Conservation (phyloP, 1,140 invertebrate species). For the Gyrodactylus salaris region DNA sequence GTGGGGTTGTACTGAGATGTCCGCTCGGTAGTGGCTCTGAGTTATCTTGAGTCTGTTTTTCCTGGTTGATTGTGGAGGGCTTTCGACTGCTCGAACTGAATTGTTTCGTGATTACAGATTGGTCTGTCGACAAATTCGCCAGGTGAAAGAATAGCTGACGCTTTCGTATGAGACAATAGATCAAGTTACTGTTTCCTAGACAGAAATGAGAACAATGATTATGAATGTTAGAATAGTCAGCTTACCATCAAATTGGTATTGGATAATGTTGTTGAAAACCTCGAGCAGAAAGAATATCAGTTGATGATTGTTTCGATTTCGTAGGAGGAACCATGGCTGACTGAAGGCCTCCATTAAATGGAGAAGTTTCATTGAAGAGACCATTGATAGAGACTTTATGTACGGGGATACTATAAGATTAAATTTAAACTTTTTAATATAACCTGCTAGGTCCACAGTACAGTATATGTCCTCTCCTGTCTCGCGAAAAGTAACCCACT, state of each 20-base stretch:
- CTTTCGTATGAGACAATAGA: slow-evolving; percentile 93
- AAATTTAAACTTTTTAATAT: too few relatives aligned
- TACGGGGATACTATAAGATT: slow-evolving; percentile 98
- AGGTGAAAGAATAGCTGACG: slow-evolving; percentile 77
- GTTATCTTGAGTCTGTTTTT: too few relatives aligned
- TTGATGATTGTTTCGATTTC: slow-evolving; percentile 74
- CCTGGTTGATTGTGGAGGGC: too few relatives aligned
- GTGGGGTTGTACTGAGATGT: too few relatives aligned
- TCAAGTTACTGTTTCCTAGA: slow-evolving; percentile 64
- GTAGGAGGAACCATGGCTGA: slow-evolving; percentile 92
- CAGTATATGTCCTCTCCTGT: too few relatives aligned
- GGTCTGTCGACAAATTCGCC: slow-evolving; percentile 69
- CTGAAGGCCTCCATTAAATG: slow-evolving; percentile 91
- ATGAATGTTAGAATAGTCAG: slow-evolving; percentile 7
- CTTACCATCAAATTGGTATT: slow-evolving; percentile 94
- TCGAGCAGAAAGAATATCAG: slow-evolving; percentile 87
- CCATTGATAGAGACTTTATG: slow-evolving; percentile 91
- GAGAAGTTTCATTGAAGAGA: slow-evolving; percentile 72
- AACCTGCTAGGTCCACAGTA: too few relatives aligned
- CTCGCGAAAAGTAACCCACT: too few relatives aligned
- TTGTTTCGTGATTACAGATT: slow-evolving; percentile 33
- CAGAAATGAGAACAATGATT: slow-evolving; percentile 7
- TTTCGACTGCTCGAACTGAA: background rate
- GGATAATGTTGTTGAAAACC: slow-evolving; percentile 98
- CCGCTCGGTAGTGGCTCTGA: too few relatives aligned